These are phyloP conservation scores for Peromyscus attwateri DNA, from an alignment of 2,797 vertebrate species.

Conservation along the genomic window DNA sequence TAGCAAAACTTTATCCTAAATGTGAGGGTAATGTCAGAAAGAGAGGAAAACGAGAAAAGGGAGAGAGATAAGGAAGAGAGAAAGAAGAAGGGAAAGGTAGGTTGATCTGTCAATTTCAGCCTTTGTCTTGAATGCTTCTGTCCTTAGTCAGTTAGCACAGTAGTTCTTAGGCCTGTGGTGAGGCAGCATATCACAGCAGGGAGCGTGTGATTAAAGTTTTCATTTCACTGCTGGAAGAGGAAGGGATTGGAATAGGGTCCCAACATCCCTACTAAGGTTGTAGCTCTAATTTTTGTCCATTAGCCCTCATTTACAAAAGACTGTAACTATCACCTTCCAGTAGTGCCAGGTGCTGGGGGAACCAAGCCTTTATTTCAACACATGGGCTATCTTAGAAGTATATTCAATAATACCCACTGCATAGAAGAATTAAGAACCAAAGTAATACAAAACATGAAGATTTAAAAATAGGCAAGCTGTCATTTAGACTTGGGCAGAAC, in stretches of 20 bases:
- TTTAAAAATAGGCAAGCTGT: conserved; percentile 70
- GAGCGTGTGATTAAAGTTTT: neutral
- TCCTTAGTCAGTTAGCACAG: neutral
- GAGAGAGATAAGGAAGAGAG: neutral
- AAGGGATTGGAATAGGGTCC: neutral
- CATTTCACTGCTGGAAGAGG: neutral
- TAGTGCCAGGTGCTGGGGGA: neutral
- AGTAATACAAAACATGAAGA: conserved; percentile 53
- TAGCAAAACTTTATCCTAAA: neutral
- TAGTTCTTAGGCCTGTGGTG: neutral
- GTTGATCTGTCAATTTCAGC: neutral
- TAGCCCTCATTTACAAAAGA: neutral
- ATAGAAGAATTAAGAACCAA: conserved; percentile 49
- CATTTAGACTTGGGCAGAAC: conserved; percentile 61
- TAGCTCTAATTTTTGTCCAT: neutral
- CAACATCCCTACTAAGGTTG: neutral
- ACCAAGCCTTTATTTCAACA: neutral
- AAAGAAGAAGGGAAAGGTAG: neutral
- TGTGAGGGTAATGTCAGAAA: neutral
- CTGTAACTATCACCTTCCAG: neutral
- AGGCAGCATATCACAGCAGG: too few relatives aligned
- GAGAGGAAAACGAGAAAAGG: neutral
- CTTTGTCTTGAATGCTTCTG: neutral
- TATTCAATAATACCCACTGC: neutral
- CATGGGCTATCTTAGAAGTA: too few relatives aligned